These are phyloP conservation scores for Tinamus guttatus DNA, from an alignment of 2,113 vertebrate genomes.

Conservation along the genomic window DNA sequence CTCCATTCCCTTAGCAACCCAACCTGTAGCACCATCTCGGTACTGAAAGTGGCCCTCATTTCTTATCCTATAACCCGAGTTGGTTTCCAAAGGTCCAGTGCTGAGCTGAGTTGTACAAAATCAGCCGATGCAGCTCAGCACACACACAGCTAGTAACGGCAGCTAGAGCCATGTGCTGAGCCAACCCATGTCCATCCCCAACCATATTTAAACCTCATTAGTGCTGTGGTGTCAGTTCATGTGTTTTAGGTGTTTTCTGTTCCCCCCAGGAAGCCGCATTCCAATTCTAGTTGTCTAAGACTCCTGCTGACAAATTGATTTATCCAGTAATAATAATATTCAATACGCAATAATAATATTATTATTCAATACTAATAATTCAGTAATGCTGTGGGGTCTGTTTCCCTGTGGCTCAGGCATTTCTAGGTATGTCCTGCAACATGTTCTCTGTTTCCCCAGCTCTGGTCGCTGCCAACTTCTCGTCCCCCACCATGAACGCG, in stretches of 20 bases:
- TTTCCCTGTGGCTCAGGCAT: background rate
- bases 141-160: background rate
- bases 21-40: background rate
- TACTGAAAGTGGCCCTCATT: background rate
- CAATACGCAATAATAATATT: too few species aligned
- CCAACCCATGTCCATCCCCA: background rate
- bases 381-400: background rate
- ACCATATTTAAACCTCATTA: background rate
- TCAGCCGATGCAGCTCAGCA: background rate
- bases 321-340: background rate
- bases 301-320: background rate
- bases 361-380: too few species aligned
- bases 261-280: background rate
- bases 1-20: background rate
- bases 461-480: constrained; percentile 90
- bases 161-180: background rate
- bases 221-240: background rate
- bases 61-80: background rate
- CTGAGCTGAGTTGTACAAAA: background rate
- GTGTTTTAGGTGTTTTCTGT: background rate
- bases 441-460: constrained; percentile 71
- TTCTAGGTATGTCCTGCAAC: background rate
- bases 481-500: constrained; percentile 86
- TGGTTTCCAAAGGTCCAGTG: background rate
- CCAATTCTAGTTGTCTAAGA: background rate